These are phyloP conservation scores for Azemiops feae DNA, from an alignment of 2,113 vertebrate genomes.

Conservation along the genomic window DNA sequence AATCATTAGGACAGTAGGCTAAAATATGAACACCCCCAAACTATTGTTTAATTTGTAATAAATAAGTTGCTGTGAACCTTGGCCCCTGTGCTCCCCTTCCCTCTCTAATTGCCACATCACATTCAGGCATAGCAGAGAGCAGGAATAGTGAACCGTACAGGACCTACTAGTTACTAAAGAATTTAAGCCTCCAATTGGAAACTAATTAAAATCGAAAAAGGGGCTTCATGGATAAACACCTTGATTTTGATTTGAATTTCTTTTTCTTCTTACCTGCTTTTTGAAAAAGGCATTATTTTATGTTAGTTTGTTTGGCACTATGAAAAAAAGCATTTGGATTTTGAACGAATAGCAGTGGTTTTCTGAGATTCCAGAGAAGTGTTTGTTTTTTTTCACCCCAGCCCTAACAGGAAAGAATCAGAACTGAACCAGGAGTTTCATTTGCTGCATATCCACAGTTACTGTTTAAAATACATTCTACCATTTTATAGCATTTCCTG, in stretches of 20 bases:
- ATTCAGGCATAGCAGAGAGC: not conserved
- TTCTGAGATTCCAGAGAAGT: not conserved
- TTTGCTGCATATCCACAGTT: not conserved
- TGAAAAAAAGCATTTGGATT: not conserved
- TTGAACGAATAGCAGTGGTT: not conserved
- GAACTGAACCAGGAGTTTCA: not conserved
- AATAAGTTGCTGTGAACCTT: not conserved
- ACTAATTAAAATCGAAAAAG: not conserved
- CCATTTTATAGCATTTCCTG: not conserved
- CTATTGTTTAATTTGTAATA: not conserved
- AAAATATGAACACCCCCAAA: not conserved
- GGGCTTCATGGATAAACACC: not conserved
- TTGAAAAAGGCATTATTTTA: not conserved
- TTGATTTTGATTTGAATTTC: not conserved
- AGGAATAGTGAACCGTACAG: not conserved
- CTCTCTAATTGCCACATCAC: not conserved
- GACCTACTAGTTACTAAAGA: not conserved
- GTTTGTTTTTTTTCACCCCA: not conserved
- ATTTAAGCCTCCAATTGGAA: not conserved
- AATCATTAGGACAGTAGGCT: not conserved
- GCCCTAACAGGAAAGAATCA: not conserved
- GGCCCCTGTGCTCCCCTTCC: not conserved
- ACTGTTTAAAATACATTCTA: not conserved
- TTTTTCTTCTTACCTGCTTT: not conserved
- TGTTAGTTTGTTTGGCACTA: not conserved